Base-by-base conservation (phyloP, 2,113 vertebrate genomes). In the Nycticryphes semicollaris region DNA sequence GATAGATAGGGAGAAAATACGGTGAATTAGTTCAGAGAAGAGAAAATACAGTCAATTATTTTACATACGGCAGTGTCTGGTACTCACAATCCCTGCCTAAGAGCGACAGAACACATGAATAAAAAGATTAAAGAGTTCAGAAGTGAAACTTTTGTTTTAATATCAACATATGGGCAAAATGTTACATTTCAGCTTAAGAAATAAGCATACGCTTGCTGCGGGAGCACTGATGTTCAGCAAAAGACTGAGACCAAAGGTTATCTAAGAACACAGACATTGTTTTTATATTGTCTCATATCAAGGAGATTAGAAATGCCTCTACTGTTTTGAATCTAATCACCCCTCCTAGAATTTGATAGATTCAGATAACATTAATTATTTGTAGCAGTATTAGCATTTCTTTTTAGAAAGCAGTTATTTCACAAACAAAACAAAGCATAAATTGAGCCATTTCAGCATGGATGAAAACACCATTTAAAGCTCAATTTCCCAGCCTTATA, bases 21-120 rank as follows among this genome's bases (percentile, higher is more conserved):
- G 48, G 63, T 48, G 82, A 68, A 80, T 90, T 76, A 73, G 73
- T 90, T 87, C 78, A 90, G 89, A 76, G 59, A 33, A 76, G 45
- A 84, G 48, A 68, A 91, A 96, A 83, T 84, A 41, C 43, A 69
- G 82, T 89, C 68, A 72, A 76, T 89, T 93, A 48, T 95, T 95
- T 93, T 68, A 62, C 74, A 72, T 62, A 50, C 93, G 68, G 57
- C 88, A 93, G 77, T 0, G 18, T 72, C 84, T 91, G 88, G 67
- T 75, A 54, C 64, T 81, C 59, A 33, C 78, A 68, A 39, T 54
- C 82, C 59, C 39, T 87, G 89, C 89, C 91, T 73, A 91, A 92
- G 85, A 95, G 73, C 48, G 4, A 77, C 68, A 87, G 64, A 92
- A 63, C 53, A 35, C 81, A 80, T 51, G 68, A 93, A 76, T 67